Evolutionary conservation across 2,113 vertebrate species (phyloP).

Genomic region (Bungarus multicinctus): DNA sequence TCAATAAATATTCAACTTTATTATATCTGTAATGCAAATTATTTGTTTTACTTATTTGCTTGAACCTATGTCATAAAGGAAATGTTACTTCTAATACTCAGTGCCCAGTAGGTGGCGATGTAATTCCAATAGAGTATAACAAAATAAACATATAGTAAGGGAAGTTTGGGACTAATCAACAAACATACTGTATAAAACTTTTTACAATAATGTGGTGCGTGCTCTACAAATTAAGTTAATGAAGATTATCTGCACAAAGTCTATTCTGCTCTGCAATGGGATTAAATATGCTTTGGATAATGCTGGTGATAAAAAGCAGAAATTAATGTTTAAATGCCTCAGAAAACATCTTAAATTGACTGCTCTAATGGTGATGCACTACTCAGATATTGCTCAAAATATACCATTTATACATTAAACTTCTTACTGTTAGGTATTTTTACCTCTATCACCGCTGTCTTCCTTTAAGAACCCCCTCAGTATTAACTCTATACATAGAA

Average conservation of each 20-base stretch:
- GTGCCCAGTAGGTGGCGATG: slow-evolving; percentile 57
- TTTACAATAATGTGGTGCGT: neutral
- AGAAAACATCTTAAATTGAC: neutral
- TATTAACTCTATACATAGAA: neutral
- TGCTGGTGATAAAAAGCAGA: neutral
- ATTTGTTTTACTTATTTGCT: neutral
- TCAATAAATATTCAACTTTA: slow-evolving; percentile 1
- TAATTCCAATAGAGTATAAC: neutral
- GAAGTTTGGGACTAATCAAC: neutral
- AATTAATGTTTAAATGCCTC: neutral
- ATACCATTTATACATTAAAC: neutral
- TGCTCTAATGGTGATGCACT: neutral
- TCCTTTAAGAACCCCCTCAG: neutral
- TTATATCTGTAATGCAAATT: neutral
- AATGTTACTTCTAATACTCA: neutral
- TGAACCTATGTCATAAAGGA: neutral
- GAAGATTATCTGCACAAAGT: neutral
- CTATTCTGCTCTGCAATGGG: neutral
- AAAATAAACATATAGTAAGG: fast-evolving
- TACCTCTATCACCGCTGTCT: neutral
- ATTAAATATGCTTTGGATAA: neutral
- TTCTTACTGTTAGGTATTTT: neutral
- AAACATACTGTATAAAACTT: fast-evolving
- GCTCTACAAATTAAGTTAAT: neutral
- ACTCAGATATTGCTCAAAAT: neutral